phyloP scores from a whole-genome alignment of 2,888 invertebrate genomes.

The Pegoplata infirma region DNA sequence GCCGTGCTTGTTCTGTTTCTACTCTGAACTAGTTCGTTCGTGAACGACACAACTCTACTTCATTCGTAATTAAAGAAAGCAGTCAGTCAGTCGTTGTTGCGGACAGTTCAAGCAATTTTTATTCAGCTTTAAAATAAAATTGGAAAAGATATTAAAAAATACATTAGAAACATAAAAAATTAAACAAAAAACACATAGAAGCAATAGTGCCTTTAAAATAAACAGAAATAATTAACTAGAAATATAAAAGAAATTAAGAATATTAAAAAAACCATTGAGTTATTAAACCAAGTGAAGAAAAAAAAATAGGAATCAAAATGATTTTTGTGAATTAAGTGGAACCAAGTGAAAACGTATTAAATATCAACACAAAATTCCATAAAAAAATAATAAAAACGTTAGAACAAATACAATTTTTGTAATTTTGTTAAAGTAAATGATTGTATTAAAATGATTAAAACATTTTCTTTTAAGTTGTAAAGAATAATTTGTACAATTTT shows the following conservation, averaged over 20 bases:
- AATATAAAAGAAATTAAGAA: slow-evolving; percentile 9
- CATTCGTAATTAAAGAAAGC: slow-evolving; percentile 30
- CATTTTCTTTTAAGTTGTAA: slow-evolving; percentile 18
- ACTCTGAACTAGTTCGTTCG: too few relatives aligned
- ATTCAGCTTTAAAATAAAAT: slow-evolving; percentile 1
- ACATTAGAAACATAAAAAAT: background rate
- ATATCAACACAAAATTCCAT: too few relatives aligned
- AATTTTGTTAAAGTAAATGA: slow-evolving; percentile 14
- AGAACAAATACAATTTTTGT: slow-evolving; percentile 14
- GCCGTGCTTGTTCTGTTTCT: too few relatives aligned
- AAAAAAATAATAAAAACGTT: slow-evolving; percentile 7
- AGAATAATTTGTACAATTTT: slow-evolving; percentile 44
- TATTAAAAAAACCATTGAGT: background rate
- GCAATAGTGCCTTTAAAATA: slow-evolving; percentile 40
- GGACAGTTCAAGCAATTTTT: slow-evolving; percentile 11
- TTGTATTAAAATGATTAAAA: background rate
- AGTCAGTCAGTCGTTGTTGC: slow-evolving; percentile 27
- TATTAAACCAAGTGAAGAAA: background rate
- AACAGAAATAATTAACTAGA: too few relatives aligned
- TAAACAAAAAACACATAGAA: slow-evolving; percentile 13
- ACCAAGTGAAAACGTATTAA: slow-evolving; percentile 20
- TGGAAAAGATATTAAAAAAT: slow-evolving; percentile 15
- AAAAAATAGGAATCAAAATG: background rate
- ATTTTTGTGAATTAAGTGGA: slow-evolving; percentile 13
- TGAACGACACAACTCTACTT: too few relatives aligned